Evolutionary conservation across 2,888 invertebrate species (phyloP).

Genomic region (Lasiommata megera): DNA sequence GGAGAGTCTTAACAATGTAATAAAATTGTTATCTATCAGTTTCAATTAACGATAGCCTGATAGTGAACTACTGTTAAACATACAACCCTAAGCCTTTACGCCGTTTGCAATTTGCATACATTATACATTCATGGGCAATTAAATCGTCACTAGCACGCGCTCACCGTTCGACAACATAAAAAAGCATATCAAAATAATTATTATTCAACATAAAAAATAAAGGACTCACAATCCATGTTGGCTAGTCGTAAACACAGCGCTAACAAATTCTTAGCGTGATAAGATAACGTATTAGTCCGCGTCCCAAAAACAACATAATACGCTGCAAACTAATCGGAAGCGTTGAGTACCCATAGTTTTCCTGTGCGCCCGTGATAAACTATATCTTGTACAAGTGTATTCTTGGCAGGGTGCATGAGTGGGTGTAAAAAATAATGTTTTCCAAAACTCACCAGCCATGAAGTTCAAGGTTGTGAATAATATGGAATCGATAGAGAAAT

Average conservation of each 20-base stretch:
- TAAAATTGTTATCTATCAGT: not conserved
- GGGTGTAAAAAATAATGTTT: slow-evolving; percentile 8
- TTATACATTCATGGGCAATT: slow-evolving; percentile 11
- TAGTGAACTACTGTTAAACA: not conserved
- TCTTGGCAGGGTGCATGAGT: not conserved
- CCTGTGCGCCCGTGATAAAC: slow-evolving; percentile 26
- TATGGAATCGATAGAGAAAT: slow-evolving; percentile 71
- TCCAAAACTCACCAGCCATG: slow-evolving; percentile 69
- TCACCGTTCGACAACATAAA: not conserved
- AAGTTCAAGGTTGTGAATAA: slow-evolving; percentile 62
- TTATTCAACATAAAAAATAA: not conserved
- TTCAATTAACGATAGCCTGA: not conserved
- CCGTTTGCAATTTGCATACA: not conserved
- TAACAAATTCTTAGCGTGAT: slow-evolving; percentile 52
- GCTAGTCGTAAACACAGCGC: slow-evolving; percentile 45
- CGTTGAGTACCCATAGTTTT: slow-evolving; percentile 21
- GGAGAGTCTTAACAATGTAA: not conserved
- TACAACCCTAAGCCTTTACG: not conserved
- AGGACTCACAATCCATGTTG: slow-evolving; percentile 57
- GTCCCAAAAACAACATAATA: slow-evolving; percentile 36
- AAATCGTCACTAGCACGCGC: not conserved
- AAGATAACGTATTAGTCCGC: slow-evolving; percentile 52
- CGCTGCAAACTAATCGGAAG: slow-evolving; percentile 23
- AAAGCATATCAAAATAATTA: not conserved
- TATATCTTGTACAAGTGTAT: not conserved